Evolutionary conservation across 2,888 invertebrate genomes (phyloP).

Genomic region (Folsomia candida): DNA sequence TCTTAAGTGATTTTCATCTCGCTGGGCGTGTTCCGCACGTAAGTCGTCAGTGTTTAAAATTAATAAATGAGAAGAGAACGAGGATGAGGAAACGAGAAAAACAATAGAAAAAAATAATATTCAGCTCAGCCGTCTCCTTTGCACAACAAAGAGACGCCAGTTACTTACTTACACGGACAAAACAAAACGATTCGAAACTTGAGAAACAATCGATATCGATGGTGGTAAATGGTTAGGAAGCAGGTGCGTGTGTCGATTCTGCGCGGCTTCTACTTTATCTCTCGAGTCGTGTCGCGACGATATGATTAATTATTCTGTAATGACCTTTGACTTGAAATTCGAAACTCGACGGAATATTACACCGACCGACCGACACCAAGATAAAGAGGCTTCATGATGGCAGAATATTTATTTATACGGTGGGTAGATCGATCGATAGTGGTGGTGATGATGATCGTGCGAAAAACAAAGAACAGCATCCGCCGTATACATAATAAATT

Average conservation of each 20-base stretch:
- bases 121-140: too few species aligned
- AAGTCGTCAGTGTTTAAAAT: background rate
- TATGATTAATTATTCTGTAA: background rate
- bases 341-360: background rate
- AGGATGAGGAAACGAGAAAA: background rate
- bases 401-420: background rate
- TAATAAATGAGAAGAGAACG: background rate
- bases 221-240: background rate
- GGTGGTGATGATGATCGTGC: background rate
- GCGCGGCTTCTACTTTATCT: too few species aligned
- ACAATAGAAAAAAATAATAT: background rate
- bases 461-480: background rate
- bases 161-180: too few species aligned
- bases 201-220: background rate
- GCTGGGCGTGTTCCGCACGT: background rate
- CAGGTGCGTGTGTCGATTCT: background rate
- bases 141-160: background rate
- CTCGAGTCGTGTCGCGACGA: too few species aligned
- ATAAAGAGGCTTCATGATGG: background rate
- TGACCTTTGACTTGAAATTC: background rate
- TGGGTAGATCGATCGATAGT: too few species aligned
- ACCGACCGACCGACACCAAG: background rate
- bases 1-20: background rate
- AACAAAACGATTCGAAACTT: background rate
- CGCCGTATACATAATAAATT: background rate